These are phyloP conservation scores for Lithobates sylvaticus DNA, from an alignment of 2,797 vertebrate species.

Conservation along the genomic window DNA sequence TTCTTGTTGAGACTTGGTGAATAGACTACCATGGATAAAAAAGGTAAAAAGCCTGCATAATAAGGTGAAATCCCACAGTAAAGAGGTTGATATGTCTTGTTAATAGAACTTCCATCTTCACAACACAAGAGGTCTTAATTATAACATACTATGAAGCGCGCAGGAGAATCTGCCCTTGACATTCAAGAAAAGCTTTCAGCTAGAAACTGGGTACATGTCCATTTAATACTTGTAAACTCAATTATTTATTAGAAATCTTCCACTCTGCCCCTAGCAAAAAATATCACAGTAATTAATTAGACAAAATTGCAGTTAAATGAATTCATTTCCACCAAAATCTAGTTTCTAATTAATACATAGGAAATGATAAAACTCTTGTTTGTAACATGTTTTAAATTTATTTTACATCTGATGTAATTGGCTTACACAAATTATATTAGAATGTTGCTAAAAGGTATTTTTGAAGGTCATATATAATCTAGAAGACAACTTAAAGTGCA, in stretches of 20 bases:
- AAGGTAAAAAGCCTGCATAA: too few species aligned
- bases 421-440: slow-evolving; percentile 6
- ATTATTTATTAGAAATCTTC: slow-evolving; percentile 49
- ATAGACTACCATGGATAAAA: background rate
- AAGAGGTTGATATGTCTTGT: slow-evolving; percentile 11
- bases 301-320: slow-evolving; percentile 36
- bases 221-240: slow-evolving; percentile 48
- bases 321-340: slow-evolving; percentile 38
- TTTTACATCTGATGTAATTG: slow-evolving; percentile 33
- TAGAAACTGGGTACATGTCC: slow-evolving; percentile 35
- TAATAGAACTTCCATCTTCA: slow-evolving; percentile 36
- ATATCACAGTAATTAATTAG: slow-evolving; percentile 47
- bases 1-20: background rate
- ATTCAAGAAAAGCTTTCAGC: slow-evolving; percentile 46
- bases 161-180: slow-evolving; percentile 48
- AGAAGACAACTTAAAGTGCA: background rate
- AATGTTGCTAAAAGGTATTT: slow-evolving; percentile 9
- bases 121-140: slow-evolving; percentile 30
- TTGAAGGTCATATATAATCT: slow-evolving; percentile 31
- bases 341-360: slow-evolving; percentile 27
- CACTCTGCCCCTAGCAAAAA: slow-evolving; percentile 16
- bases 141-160: slow-evolving; percentile 2
- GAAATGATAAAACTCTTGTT: slow-evolving; percentile 21
- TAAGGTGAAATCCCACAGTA: background rate
- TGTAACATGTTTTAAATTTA: slow-evolving; percentile 16